A percentile compares a stretch with the other conserved stretches of the same genome.
These are phyloP conservation scores for Hylaeus anthracinus DNA, from an alignment of 1,140 invertebrate genomes.

Conservation along the genomic window DNA sequence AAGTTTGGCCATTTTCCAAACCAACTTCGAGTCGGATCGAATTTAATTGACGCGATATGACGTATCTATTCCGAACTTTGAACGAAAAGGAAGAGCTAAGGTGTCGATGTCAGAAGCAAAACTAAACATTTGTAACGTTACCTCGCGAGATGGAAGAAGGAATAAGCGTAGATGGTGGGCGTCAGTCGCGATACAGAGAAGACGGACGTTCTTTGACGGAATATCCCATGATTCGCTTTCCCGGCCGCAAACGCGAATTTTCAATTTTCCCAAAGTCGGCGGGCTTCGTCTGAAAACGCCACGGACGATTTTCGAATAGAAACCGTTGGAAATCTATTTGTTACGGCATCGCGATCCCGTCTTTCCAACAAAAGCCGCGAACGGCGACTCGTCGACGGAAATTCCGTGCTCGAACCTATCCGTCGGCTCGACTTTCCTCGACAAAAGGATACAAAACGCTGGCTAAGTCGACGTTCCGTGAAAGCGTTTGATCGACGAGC, in stretches of 20 bases:
- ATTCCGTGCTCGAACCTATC: constrained; percentile 29
- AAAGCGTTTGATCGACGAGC: background rate
- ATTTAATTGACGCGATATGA: too few relatives aligned
- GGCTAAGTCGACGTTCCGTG: background rate
- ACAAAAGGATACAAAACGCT: background rate
- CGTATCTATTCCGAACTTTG: too few relatives aligned
- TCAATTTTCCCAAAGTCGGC: constrained; percentile 6
- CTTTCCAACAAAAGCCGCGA: constrained; percentile 28
- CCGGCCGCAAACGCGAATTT: background rate
- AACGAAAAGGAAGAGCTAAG: too few relatives aligned
- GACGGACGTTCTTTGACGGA: background rate
- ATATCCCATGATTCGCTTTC: background rate
- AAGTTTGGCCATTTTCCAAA: too few relatives aligned
- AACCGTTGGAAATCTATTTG: constrained; percentile 17
- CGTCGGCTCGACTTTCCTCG: constrained; percentile 31
- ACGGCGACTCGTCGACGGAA: background rate
- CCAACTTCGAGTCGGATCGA: too few relatives aligned
- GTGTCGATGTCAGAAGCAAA: background rate
- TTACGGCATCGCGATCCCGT: constrained; percentile 17
- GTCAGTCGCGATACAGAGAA: background rate
- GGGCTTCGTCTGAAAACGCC: constrained; percentile 8
- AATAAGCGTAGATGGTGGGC: background rate
- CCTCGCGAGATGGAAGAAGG: background rate
- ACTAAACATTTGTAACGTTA: too few relatives aligned
- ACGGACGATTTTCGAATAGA: constrained; percentile 14